phyloP scores from a whole-genome alignment of 2,888 invertebrate species.

The Agonopterix heracliana region DNA sequence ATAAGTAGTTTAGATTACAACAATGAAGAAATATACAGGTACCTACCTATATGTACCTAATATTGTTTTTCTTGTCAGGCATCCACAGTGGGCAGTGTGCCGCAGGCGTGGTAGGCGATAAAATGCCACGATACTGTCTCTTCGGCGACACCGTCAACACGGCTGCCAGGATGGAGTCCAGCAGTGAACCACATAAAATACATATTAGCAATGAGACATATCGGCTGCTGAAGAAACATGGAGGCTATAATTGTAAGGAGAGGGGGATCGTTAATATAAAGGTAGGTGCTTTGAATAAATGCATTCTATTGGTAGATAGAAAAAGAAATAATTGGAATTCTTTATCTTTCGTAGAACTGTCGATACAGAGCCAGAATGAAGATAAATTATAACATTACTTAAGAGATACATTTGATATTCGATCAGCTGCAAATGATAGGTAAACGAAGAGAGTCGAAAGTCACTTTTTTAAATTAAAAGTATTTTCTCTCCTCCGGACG shows the following conservation, averaged over 20 bases:
- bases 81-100: conserved; percentile 82
- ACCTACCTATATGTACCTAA: no score
- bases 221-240: conserved; percentile 79
- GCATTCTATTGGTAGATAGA: no score
- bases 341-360: neutral
- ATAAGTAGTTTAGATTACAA: no score
- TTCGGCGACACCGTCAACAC: conserved; percentile 91
- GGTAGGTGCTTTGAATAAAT: conserved; percentile 49
- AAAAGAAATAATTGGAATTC: neutral
- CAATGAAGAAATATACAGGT: no score
- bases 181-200: conserved; percentile 83
- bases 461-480: no score
- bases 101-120: conserved; percentile 88
- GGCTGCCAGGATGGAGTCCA: conserved; percentile 87
- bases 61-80: conserved; percentile 34
- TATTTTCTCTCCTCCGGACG: no score
- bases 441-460: no score
- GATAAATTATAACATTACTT: neutral
- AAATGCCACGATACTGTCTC: conserved; percentile 89
- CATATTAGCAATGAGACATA: conserved; percentile 86
- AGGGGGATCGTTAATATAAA: conserved; percentile 84
- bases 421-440: no score
- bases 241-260: conserved; percentile 84
- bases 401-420: no score
- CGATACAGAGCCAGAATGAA: neutral